These are phyloP conservation scores for Martes martes DNA, from an alignment of 2,113 vertebrate species.

Conservation along the genomic window DNA sequence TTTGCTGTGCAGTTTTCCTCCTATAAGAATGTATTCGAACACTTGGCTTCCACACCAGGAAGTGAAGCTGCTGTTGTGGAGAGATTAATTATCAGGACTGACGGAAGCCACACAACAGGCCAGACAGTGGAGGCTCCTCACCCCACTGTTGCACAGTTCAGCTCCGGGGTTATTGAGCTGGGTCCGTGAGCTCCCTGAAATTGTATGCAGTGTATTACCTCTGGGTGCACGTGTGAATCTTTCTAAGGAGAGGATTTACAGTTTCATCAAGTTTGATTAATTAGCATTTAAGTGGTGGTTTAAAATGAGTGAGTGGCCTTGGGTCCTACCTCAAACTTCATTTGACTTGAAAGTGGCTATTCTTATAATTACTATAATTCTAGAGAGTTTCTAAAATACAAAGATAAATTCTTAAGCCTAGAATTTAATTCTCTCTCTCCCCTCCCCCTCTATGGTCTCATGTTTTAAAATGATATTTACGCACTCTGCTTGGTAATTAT, in stretches of 20 bases:
- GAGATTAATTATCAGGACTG: neutral
- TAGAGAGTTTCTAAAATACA: neutral
- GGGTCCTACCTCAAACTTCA: neutral
- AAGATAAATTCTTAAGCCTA: neutral
- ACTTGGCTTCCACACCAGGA: neutral
- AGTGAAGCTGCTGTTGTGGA: neutral
- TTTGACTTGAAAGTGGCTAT: neutral
- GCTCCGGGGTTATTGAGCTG: neutral
- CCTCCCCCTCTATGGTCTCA: neutral
- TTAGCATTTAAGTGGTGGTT: neutral
- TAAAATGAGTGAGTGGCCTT: neutral
- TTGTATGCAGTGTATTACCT: neutral
- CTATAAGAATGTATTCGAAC: neutral
- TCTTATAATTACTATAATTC: neutral
- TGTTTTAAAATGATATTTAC: neutral
- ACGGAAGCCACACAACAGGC: neutral
- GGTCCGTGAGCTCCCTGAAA: neutral
- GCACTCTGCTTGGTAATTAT: conserved; percentile 21
- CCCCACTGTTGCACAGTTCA: neutral
- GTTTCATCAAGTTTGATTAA: neutral
- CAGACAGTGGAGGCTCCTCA: neutral
- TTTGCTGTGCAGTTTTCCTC: neutral
- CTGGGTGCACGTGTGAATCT: neutral
- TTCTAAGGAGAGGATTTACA: neutral
- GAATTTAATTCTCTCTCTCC: neutral